A percentile compares a stretch with the other conserved stretches of the same genome.
Conservation (phyloP, 2,113 vertebrate species). For the Amphiprion ocellaris region DNA sequence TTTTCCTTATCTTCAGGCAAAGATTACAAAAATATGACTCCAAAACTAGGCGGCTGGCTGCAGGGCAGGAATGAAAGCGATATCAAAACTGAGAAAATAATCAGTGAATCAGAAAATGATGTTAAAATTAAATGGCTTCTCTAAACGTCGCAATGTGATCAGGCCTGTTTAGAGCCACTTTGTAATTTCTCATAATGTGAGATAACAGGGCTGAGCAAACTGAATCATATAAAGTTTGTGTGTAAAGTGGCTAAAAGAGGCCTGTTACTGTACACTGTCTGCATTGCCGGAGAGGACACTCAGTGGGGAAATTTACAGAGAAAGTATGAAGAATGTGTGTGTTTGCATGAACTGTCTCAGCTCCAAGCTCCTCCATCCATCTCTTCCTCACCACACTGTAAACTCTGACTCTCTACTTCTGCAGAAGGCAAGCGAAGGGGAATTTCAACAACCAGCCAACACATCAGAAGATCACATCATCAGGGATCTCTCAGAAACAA, state of each 20-base stretch:
- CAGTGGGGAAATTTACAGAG: constrained; percentile 1
- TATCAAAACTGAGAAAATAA: constrained; percentile 23
- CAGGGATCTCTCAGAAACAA: too few species aligned
- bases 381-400: constrained; percentile 3
- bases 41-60: constrained; percentile 35
- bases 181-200: constrained; percentile 13
- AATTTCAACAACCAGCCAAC: background rate
- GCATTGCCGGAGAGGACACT: background rate
- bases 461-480: too few species aligned
- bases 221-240: background rate
- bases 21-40: constrained; percentile 38
- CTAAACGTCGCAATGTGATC: background rate
- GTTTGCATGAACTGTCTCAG: constrained; percentile 13
- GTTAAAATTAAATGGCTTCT: constrained; percentile 9
- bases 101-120: constrained; percentile 4
- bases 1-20: constrained; percentile 55
- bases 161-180: background rate
- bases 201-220: constrained; percentile 2
- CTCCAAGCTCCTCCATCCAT: background rate
- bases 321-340: background rate
- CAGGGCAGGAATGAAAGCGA: constrained; percentile 9
- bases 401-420: constrained; percentile 11
- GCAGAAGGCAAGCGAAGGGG: constrained; percentile 2
- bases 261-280: background rate
- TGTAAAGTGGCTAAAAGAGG: constrained; percentile 10